These are phyloP conservation scores for Pseudoatta argentina DNA, from an alignment of 1,140 invertebrate species.

Conservation along the genomic window DNA sequence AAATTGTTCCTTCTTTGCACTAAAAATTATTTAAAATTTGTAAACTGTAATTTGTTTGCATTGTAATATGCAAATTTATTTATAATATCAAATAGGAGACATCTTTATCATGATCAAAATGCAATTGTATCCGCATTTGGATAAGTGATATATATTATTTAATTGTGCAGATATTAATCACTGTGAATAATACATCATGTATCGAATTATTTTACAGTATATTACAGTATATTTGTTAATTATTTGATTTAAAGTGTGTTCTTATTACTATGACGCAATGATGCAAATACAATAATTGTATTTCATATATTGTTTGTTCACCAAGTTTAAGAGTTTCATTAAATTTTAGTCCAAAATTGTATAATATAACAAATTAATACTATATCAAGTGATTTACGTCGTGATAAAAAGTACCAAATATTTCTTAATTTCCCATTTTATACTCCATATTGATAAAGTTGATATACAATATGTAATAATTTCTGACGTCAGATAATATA, in stretches of 20 bases:
- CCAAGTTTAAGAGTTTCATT: neutral
- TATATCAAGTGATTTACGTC: neutral
- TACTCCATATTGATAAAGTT: slow-evolving; percentile 54
- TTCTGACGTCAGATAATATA: slow-evolving; percentile 13
- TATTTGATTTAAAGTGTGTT: slow-evolving; percentile 11
- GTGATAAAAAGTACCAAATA: slow-evolving; percentile 20
- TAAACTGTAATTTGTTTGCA: neutral
- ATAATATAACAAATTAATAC: slow-evolving; percentile 23
- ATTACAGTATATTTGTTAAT: neutral
- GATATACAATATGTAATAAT: slow-evolving; percentile 21
- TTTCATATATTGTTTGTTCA: neutral
- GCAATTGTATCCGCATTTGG: neutral
- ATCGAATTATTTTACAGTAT: neutral
- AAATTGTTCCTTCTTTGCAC: too few relatives aligned
- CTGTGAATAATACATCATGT: neutral
- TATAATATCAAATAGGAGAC: neutral
- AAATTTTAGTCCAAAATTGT: neutral
- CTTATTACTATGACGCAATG: slow-evolving; percentile 21
- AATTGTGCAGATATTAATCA: neutral
- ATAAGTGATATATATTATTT: slow-evolving; percentile 27
- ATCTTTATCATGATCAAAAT: neutral
- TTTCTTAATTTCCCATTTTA: neutral
- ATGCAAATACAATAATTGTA: slow-evolving; percentile 23
- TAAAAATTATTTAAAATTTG: too few relatives aligned
- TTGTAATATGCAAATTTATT: slow-evolving; percentile 27